Conservation (phyloP, 2,797 vertebrate species). For the Sus cebifrons region DNA sequence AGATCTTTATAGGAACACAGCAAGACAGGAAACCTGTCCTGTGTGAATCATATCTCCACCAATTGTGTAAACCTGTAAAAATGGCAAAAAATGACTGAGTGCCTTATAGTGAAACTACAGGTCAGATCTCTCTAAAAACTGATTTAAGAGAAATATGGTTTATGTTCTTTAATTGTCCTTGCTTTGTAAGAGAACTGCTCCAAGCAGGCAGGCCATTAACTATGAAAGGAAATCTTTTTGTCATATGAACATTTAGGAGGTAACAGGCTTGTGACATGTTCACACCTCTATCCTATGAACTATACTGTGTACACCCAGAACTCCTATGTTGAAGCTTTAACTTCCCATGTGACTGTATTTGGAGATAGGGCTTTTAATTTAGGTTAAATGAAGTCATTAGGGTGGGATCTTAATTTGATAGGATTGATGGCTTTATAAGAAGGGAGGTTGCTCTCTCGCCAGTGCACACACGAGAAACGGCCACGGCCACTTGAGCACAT, state of each 20-base stretch:
- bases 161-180: constrained; percentile 55
- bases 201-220: neutral
- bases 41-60: constrained; percentile 82
- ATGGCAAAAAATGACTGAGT: constrained; percentile 75
- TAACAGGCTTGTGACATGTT: neutral
- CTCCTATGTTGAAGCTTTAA: neutral
- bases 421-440: neutral
- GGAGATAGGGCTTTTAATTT: neutral
- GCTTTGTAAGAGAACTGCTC: constrained; percentile 31
- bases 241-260: constrained; percentile 11
- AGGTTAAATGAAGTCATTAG: neutral
- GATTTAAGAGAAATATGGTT: constrained; percentile 69
- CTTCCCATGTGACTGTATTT: neutral
- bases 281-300: neutral
- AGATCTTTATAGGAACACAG: constrained; percentile 84
- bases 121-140: constrained; percentile 64
- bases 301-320: neutral
- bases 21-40: constrained; percentile 83
- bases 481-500: neutral
- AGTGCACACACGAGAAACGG: neutral
- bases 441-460: neutral
- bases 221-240: constrained; percentile 19
- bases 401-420: neutral
- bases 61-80: constrained; percentile 75
- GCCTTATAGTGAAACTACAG: constrained; percentile 53